Evolutionary conservation across 2,797 vertebrate species (phyloP).

Genomic region (Agapornis canus): DNA sequence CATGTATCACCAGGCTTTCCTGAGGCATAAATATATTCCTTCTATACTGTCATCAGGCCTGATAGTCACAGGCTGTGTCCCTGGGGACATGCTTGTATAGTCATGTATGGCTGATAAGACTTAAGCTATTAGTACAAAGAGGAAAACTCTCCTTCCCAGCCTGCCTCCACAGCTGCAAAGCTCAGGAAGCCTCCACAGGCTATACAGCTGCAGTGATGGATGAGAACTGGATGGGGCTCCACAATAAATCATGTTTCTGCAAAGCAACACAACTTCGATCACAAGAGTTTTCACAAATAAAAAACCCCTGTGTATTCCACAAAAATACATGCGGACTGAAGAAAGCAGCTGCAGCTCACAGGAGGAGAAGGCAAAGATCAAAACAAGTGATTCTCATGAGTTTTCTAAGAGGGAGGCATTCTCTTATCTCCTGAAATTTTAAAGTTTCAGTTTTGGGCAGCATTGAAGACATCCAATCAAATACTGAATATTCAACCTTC

Average conservation of each 20-base stretch:
- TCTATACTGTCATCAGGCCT: not conserved
- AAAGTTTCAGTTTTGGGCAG: not conserved
- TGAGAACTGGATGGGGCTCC: not conserved
- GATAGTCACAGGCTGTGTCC: not conserved
- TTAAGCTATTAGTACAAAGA: not conserved
- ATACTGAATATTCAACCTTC: not conserved
- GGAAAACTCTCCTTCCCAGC: not conserved
- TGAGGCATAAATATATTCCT: not conserved
- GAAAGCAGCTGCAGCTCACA: slow-evolving; percentile 41
- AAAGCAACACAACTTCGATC: not conserved
- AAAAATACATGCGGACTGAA: not conserved
- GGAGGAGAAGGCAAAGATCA: slow-evolving; percentile 8
- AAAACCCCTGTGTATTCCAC: not conserved
- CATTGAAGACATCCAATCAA: not conserved
- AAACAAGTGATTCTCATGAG: not conserved
- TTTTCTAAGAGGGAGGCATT: not conserved
- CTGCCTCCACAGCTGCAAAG: slow-evolving; percentile 26
- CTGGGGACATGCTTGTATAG: not conserved
- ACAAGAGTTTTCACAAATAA: not conserved
- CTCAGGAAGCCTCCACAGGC: slow-evolving; percentile 9
- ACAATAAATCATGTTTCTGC: not conserved
- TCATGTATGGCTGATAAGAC: not conserved
- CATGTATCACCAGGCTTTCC: not conserved
- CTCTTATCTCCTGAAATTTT: not conserved
- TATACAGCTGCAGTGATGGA: slow-evolving; percentile 17